Evolutionary conservation across 2,113 vertebrate species (phyloP).

Genomic region (pig (Sus scrofa)): T2T-Sscrofa CM000814.6:111316501-111317000

Average conservation of each 20-base stretch:
- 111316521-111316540: not conserved
- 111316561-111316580: not conserved
- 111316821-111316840: not conserved
- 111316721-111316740: not conserved
- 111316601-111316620: not conserved
- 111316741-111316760: not conserved
- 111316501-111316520: not conserved
- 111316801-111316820: not conserved
- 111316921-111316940: too few relatives aligned
- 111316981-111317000: too few relatives aligned
- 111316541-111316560: not conserved
- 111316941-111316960: too few relatives aligned
- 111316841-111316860: too few relatives aligned
- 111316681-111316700: not conserved
- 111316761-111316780: not conserved
- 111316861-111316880: too few relatives aligned
- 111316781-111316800: not conserved
- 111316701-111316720: not conserved
- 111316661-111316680: not conserved
- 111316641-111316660: not conserved
- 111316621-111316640: not conserved
- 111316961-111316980: too few relatives aligned
- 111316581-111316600: not conserved
- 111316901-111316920: too few relatives aligned
- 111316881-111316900: too few relatives aligned